Evolutionary conservation across 2,797 vertebrate species (phyloP).

Genomic region (Macropodus opercularis): DNA sequence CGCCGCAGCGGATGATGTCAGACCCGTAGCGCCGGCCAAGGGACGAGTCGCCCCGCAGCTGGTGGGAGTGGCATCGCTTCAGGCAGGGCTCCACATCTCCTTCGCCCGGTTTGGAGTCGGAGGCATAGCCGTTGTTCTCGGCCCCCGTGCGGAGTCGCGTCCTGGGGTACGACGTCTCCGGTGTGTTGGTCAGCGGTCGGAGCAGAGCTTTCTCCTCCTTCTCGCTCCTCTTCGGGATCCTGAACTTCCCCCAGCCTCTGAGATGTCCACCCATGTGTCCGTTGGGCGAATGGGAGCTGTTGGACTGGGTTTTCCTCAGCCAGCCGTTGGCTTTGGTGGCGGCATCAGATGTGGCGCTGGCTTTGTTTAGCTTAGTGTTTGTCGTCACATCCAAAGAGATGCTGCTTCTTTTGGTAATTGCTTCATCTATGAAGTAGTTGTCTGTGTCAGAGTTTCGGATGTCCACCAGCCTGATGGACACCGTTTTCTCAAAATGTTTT

Average conservation of each 20-base stretch:
- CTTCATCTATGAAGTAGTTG: slow-evolving; percentile 61
- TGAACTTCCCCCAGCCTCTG: slow-evolving; percentile 95
- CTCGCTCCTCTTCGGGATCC: slow-evolving; percentile 93
- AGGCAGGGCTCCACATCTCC: slow-evolving; percentile 83
- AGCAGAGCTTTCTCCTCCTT: slow-evolving; percentile 61
- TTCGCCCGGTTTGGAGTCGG: slow-evolving; percentile 83
- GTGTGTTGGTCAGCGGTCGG: slow-evolving; percentile 64
- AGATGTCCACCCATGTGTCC: slow-evolving; percentile 79
- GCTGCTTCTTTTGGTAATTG: slow-evolving; percentile 48
- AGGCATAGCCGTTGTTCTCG: slow-evolving; percentile 83
- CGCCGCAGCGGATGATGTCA: slow-evolving; percentile 91
- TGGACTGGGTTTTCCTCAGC: slow-evolving; percentile 73
- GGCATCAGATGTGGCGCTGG: slow-evolving; percentile 52
- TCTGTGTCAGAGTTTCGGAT: slow-evolving; percentile 73
- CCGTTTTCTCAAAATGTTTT: slow-evolving; percentile 82
- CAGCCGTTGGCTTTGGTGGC: slow-evolving; percentile 82
- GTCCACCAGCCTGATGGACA: slow-evolving; percentile 84
- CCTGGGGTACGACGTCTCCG: slow-evolving; percentile 73
- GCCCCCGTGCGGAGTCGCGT: slow-evolving; percentile 81
- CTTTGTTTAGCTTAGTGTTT: slow-evolving; percentile 48
- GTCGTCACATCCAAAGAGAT: slow-evolving; percentile 22
- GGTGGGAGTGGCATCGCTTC: slow-evolving; percentile 86
- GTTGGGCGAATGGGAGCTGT: slow-evolving; percentile 79
- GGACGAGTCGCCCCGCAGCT: slow-evolving; percentile 81
- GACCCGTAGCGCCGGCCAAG: slow-evolving; percentile 87